Percentiles rank a stretch among this genome's conserved stretches.
phyloP scores from a whole-genome alignment of 2,888 invertebrate species.

The Aelia acuminata region DNA sequence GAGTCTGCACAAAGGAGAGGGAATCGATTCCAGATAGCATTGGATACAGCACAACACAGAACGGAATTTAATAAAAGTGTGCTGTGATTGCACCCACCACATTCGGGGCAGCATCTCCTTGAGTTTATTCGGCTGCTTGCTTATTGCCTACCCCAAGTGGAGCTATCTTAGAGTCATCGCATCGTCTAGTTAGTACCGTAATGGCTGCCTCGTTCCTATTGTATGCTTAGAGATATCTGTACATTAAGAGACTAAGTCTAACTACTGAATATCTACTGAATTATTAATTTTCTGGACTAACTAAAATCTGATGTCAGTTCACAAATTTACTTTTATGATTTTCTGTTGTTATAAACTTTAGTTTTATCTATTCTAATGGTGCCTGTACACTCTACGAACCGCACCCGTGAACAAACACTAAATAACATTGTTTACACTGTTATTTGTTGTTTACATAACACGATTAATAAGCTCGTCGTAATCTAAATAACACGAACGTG shows the following conservation, averaged over 20 bases:
- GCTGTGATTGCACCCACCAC: background rate
- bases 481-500: no score
- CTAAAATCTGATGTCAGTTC: no score
- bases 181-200: background rate
- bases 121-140: background rate
- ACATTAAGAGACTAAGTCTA: background rate
- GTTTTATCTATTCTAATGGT: no score
- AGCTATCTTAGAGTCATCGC: background rate
- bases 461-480: no score
- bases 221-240: background rate
- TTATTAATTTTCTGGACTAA: no score
- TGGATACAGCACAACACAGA: background rate
- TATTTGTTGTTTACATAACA: no score
- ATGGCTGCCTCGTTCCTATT: background rate
- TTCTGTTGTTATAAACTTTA: no score
- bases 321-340: no score
- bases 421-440: no score
- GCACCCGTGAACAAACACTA: no score
- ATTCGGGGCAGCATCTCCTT: background rate
- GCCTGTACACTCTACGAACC: no score
- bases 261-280: no score
- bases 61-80: constrained; percentile 38
- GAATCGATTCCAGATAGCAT: background rate
- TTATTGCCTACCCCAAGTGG: background rate
- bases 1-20: background rate